These are phyloP conservation scores for Tichodroma muraria DNA, from an alignment of 2,113 vertebrate species.

Conservation along the genomic window DNA sequence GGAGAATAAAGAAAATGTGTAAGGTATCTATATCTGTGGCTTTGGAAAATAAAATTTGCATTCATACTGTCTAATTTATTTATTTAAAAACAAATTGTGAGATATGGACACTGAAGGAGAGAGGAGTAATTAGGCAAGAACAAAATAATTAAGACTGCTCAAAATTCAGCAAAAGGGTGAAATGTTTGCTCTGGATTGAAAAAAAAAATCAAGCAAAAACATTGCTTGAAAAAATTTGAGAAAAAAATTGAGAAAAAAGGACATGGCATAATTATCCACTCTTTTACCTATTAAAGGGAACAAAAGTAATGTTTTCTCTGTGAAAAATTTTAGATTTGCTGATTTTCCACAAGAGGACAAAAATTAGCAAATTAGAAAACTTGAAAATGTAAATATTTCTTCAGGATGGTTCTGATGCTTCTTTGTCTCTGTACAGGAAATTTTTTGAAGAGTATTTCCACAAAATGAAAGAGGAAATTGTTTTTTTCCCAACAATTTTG, in stretches of 20 bases:
- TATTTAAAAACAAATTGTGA: not conserved
- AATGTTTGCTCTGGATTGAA: not conserved
- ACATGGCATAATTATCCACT: not conserved
- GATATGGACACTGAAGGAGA: not conserved
- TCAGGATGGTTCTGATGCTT: not conserved
- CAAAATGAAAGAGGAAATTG: rapidly evolving
- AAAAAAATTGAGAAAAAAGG: rapidly evolving
- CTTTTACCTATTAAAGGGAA: not conserved
- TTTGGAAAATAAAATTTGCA: not conserved
- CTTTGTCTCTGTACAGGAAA: not conserved
- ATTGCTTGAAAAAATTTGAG: too few species aligned
- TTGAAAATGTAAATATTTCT: not conserved
- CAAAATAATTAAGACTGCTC: not conserved
- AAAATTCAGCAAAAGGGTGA: not conserved
- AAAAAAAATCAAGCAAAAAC: not conserved
- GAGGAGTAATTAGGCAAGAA: not conserved
- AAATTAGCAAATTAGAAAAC: not conserved
- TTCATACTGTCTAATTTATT: not conserved
- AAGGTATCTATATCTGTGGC: not conserved
- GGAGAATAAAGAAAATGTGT: not conserved
- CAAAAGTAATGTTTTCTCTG: not conserved
- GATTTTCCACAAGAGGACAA: not conserved
- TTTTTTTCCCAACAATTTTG: not conserved
- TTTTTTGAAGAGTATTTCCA: not conserved
- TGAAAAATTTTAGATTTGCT: not conserved